Conservation (phyloP, 2,113 vertebrate genomes). For the Stegastes partitus region DNA sequence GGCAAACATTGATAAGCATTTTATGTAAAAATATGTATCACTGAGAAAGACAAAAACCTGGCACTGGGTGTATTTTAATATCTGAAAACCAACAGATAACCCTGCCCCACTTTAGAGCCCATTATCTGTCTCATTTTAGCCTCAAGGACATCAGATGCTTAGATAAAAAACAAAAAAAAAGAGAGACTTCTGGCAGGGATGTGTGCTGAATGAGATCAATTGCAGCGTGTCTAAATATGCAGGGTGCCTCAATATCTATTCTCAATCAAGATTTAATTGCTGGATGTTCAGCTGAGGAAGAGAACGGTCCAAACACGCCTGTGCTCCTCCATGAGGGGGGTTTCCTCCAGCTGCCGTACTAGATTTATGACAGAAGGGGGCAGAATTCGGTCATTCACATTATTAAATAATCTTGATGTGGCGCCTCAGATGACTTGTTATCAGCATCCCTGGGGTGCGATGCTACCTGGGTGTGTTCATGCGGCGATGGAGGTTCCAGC, state of each 20-base stretch:
- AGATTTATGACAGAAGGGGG: conserved; percentile 62
- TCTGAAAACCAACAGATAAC: not conserved
- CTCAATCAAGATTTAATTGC: conserved; percentile 1
- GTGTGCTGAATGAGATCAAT: not conserved
- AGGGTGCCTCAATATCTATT: not conserved
- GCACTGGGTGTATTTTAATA: not conserved
- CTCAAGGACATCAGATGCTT: conserved; percentile 1
- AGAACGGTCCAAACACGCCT: not conserved
- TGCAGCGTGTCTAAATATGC: not conserved
- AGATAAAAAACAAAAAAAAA: not conserved
- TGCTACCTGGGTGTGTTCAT: conserved; percentile 4
- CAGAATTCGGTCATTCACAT: conserved; percentile 54
- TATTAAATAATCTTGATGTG: conserved; percentile 34
- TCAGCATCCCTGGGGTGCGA: not conserved
- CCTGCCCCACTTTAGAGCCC: not conserved
- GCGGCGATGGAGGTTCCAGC: conserved; percentile 3
- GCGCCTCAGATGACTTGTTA: not conserved
- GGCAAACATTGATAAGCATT: not conserved
- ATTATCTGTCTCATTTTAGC: not conserved
- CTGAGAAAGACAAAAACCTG: not conserved
- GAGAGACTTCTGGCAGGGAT: not conserved
- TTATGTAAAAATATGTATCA: not conserved
- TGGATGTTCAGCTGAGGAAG: not conserved
- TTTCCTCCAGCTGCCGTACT: conserved; percentile 40
- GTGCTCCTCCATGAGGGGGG: not conserved